Conservation (phyloP, 2,797 vertebrate species). For the Poliocrania exsul region DNA sequence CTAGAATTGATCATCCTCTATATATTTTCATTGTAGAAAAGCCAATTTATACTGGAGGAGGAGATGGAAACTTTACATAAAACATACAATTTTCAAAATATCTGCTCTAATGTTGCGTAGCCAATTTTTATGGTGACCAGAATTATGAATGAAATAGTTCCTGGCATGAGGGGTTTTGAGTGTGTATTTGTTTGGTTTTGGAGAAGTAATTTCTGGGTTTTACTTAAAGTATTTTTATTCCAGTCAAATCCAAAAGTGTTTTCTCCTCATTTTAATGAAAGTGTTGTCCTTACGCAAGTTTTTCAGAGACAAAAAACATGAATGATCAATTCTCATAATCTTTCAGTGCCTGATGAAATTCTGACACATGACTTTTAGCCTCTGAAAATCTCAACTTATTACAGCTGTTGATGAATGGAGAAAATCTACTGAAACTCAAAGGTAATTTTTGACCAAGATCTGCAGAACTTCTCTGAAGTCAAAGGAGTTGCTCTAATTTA, state of each 20-base stretch:
- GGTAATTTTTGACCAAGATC: not conserved
- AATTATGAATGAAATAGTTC: slow-evolving; percentile 6
- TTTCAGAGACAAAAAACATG: not conserved
- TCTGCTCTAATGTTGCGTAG: not conserved
- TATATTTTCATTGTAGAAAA: not conserved
- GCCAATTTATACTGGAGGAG: not conserved
- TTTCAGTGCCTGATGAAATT: not conserved
- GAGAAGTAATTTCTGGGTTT: not conserved
- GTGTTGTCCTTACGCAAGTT: not conserved
- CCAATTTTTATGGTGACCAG: not conserved
- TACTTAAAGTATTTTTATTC: not conserved
- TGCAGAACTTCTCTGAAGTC: not conserved
- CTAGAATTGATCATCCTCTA: not conserved
- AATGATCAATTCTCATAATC: not conserved
- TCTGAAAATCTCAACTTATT: not conserved
- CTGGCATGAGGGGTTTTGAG: not conserved
- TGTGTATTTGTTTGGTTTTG: not conserved
- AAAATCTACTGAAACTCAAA: not conserved
- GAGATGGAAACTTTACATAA: not conserved
- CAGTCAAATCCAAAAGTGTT: not conserved
- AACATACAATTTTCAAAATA: not conserved
- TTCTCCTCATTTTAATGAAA: not conserved
- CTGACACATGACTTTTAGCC: not conserved
- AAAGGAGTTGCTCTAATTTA: not conserved
- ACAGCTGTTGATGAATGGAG: not conserved